These are phyloP conservation scores for Teinopalpus imperialis DNA, from an alignment of 2,888 invertebrate genomes.

Conservation along the genomic window DNA sequence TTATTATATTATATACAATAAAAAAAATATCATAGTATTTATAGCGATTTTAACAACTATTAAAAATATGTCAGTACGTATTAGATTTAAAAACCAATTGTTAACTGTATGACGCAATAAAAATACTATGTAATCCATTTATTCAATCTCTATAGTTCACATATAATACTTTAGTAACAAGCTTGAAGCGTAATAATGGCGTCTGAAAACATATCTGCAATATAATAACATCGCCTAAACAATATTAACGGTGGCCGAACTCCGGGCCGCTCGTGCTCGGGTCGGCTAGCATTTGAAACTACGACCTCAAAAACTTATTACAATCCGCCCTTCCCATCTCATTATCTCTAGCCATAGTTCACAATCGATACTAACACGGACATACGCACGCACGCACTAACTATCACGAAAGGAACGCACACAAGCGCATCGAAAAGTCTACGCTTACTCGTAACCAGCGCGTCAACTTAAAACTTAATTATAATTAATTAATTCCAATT, in stretches of 20 bases:
- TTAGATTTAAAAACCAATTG: no score
- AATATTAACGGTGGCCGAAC: constrained; percentile 9
- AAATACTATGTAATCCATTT: no score
- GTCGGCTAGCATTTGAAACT: constrained; percentile 40
- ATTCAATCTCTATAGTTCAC: no score
- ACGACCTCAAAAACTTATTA: constrained; percentile 74
- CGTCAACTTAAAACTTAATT: constrained; percentile 91
- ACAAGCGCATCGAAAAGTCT: constrained; percentile 48
- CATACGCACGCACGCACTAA: constrained; percentile 44
- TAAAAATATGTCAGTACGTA: no score
- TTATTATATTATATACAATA: no score
- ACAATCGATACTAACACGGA: constrained; percentile 75
- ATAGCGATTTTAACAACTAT: no score
- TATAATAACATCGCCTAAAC: constrained; percentile 23
- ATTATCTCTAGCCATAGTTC: constrained; percentile 78
- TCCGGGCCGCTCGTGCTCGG: constrained; percentile 8
- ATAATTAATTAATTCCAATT: constrained; percentile 91
- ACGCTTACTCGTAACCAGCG: constrained; percentile 79
- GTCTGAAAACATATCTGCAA: constrained; percentile 10
- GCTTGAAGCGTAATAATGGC: neutral
- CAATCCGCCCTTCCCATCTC: constrained; percentile 70
- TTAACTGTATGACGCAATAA: no score
- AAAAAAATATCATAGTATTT: no score
- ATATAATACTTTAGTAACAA: no score
- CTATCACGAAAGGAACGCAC: constrained; percentile 29